Percentiles rank a stretch among this genome's conserved stretches.
Evolutionary conservation across 2,888 invertebrate species (phyloP).

Genomic region (Caradrina kadenii): DNA sequence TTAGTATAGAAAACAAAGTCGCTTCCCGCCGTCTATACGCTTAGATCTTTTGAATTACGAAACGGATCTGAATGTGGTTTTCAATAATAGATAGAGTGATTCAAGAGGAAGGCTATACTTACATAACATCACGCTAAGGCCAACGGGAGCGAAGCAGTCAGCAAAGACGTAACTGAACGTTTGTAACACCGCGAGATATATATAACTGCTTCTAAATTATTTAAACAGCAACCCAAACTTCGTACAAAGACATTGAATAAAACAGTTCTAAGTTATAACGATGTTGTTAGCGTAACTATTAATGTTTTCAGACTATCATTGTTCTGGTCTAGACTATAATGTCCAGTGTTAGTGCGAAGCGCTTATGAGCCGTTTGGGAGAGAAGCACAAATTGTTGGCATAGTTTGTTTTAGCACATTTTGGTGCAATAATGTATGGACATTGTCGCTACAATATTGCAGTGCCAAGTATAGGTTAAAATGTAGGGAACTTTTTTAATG

Average conservation of each 20-base stretch:
- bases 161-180: no score
- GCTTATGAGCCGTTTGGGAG: conserved; percentile 36
- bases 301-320: conserved; percentile 44
- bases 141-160: no score
- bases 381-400: conserved; percentile 28
- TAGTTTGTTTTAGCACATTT: conserved; percentile 19
- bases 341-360: conserved; percentile 35
- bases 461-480: not conserved
- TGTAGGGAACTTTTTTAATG: not conserved
- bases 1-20: no score
- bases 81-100: no score
- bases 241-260: conserved; percentile 38
- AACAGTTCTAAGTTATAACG: conserved; percentile 40
- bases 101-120: no score
- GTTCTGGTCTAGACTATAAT: conserved; percentile 41
- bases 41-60: no score
- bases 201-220: conserved; percentile 26
- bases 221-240: not conserved
- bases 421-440: conserved; percentile 21
- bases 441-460: not conserved
- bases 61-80: no score
- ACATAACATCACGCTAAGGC: no score
- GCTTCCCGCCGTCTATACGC: no score
- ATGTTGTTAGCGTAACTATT: conserved; percentile 44
- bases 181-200: no score